phyloP scores from a whole-genome alignment of 2,888 invertebrate species.

The Drosophila cognata region DNA sequence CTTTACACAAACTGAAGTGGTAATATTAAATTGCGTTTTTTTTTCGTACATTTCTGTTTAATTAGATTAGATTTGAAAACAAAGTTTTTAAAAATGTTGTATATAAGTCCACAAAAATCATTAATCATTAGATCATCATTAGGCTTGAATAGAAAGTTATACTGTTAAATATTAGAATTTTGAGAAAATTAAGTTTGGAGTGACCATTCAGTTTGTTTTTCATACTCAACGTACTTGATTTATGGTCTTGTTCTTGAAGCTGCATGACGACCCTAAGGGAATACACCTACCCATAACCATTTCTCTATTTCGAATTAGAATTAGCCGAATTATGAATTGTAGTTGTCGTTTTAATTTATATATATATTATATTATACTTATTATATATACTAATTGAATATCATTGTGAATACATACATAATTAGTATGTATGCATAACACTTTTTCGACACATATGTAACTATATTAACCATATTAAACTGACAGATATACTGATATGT shows the following conservation, averaged over 20 bases:
- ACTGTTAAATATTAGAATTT: not conserved
- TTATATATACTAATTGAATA: not conserved
- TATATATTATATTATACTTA: not conserved
- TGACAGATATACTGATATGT: conserved; percentile 16
- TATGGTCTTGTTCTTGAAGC: conserved; percentile 6
- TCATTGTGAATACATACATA: not conserved
- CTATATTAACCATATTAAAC: not conserved
- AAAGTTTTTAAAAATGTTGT: not conserved
- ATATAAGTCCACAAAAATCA: not conserved
- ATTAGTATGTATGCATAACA: conserved; percentile 1
- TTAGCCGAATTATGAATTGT: conserved; percentile 28
- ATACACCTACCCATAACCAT: not conserved
- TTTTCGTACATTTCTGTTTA: not conserved
- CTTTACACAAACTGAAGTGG: not conserved
- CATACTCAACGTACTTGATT: not conserved
- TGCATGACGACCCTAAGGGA: conserved; percentile 14
- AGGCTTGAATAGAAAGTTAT: not conserved
- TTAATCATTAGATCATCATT: not conserved
- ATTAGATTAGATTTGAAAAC: not conserved
- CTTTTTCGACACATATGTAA: conserved; percentile 1
- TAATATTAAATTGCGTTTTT: not conserved
- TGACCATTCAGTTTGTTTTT: not conserved
- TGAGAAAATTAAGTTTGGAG: not conserved
- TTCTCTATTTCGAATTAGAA: conserved; percentile 6
- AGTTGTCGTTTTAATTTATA: conserved; percentile 19